A percentile compares a stretch with the other conserved stretches of the same genome.
These are phyloP conservation scores for Catalaphyllia jardinei DNA, from an alignment of 64 coral and sea anemone genomes.

Conservation along the genomic window DNA sequence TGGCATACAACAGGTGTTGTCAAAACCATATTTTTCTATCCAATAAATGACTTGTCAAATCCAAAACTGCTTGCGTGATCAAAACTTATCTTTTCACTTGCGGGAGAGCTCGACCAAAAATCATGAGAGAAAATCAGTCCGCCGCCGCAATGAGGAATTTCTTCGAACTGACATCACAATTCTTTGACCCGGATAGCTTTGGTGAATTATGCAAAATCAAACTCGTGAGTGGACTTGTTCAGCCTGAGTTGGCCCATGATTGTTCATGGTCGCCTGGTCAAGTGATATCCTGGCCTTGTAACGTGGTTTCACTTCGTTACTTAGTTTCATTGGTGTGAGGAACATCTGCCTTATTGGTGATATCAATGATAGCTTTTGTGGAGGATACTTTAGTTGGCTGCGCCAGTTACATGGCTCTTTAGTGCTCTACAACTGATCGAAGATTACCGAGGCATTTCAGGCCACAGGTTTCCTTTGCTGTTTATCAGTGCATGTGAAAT, in stretches of 20 bases:
- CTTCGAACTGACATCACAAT: slow-evolving; percentile 35
- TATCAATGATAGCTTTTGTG: too few species aligned
- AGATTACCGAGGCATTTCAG: too few species aligned
- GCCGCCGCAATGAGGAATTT: slow-evolving; percentile 9
- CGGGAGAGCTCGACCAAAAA: background rate
- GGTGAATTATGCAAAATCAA: slow-evolving; percentile 38
- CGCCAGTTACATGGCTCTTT: too few species aligned
- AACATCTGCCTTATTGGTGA: too few species aligned
- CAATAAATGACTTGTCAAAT: background rate
- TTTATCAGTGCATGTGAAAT: background rate
- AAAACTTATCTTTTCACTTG: background rate
- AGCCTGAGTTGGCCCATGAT: background rate
- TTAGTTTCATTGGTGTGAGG: too few species aligned
- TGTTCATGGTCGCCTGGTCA: background rate
- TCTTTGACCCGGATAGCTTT: slow-evolving; percentile 26
- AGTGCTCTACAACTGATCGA: too few species aligned
- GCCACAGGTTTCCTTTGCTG: background rate
- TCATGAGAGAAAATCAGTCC: background rate
- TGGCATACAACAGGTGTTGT: slow-evolving; percentile 19
- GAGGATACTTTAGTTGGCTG: too few species aligned
- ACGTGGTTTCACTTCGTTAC: too few species aligned
- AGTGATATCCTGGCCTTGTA: background rate
- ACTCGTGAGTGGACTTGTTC: background rate
- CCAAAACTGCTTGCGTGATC: background rate
- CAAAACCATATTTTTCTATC: background rate